Base-by-base conservation (phyloP, 2,888 invertebrate species). In the Beris morrisii region DNA sequence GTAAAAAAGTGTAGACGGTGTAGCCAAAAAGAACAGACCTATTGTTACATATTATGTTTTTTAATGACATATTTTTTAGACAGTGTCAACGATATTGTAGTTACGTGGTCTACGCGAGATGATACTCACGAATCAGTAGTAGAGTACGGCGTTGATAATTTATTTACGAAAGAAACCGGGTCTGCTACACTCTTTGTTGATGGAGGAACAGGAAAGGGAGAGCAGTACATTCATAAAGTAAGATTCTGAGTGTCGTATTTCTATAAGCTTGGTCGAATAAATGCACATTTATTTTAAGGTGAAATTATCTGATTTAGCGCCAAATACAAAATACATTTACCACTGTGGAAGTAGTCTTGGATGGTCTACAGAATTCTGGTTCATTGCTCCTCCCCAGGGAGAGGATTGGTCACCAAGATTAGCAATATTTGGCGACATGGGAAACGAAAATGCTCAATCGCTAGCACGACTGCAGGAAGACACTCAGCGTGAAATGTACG, bases 361-460 rank as follows among this genome's bases (percentile, higher is more conserved):
- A 0, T 95, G 95, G 95, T 95, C 95, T 0, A 84, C 87, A 44
- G 71, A 86, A 73, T 95, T 90, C 79, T 86, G 84, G 75, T 93
- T 97, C 80, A 85, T 82, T 72, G 92, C 94, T 0, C 83, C 87
- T 0, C 90, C 90, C 0, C 79, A 81, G 1, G 84, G 85, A 12
- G 82, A 84, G 31, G 76, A 87, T 70, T 95, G 94, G 94, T 84
- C 87, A 13, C 92, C 95, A 0, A 84, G 85, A 22, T 82, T 96
- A 48, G 96, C 92, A 31, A 86, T 97, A 73, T 97, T 88, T 76
- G 97, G 97, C 0, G 97, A 97, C 79, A 88, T 98, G 90, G 97
- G 97, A 32, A 92, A 92, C 77, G 88, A 87, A 72, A 97, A 97
- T 81, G 94, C 95, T 1, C 82, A 85, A 81, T 93, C 96, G 0